A percentile compares a stretch with the other conserved stretches of the same genome.
Conservation (phyloP, 2,797 vertebrate species). For the Monodelphis domestica region DNA sequence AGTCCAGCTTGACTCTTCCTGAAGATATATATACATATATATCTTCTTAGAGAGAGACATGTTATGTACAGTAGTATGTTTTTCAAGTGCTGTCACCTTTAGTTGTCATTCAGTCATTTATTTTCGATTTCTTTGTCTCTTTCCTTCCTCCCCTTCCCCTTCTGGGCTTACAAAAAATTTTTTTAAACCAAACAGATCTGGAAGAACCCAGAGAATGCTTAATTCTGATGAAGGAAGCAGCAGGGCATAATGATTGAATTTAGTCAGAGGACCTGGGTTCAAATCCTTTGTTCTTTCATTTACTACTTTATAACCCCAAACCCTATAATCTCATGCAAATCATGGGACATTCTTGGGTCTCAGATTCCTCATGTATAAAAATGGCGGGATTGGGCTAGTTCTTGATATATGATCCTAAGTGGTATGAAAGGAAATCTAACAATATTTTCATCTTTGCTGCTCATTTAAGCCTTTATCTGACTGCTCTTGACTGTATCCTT, state of each 20-base stretch:
- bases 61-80: neutral
- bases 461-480: neutral
- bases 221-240: neutral
- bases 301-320: neutral
- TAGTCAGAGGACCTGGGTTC: neutral
- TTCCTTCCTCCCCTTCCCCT: neutral
- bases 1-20: neutral
- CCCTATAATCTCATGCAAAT: neutral
- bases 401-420: neutral
- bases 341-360: neutral
- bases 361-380: neutral
- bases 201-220: neutral
- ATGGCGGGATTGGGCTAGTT: neutral
- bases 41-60: neutral
- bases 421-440: neutral
- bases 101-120: neutral
- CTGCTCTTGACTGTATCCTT: neutral
- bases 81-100: neutral
- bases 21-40: neutral
- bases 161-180: no score
- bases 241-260: neutral
- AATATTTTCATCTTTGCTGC: neutral
- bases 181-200: no score
- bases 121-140: neutral
- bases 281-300: neutral